Base-by-base conservation (phyloP, 2,888 invertebrate species). In the Nymphalis polychloros region DNA sequence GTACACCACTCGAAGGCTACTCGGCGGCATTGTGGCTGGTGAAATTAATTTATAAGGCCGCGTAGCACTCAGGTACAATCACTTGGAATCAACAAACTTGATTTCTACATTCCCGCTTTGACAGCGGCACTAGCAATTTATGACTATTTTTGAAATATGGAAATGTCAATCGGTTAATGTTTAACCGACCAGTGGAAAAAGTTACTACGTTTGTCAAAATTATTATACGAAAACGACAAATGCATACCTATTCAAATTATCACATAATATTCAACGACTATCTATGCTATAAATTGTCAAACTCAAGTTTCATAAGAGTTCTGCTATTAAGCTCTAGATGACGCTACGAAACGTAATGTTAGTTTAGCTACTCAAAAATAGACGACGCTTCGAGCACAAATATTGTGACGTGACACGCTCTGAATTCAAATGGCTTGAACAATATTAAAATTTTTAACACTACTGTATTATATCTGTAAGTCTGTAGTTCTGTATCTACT, bases 1-100 rank as follows among this genome's bases (percentile, higher is more conserved):
- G 93, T 96, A 96, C 78, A 95, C 94, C 73, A 94, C 94, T 88
- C 94, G 93, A 85, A 93, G 87, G 86, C 93, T 93, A 88, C 93
- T 93, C 84, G 93, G 92, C 81, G 92, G 92, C 92, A 92, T 92
- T 84, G 79, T 92, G 86, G 79, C 82, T 77, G 78, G 83, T 81
- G 84, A 85, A 84, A 84, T 87, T 86, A 88, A 88, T 88, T 86
- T 91, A 90, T 88, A 90, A 81, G 87, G 85, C 82, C 84, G 84
- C 84, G 84, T 81, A 85, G 80, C 83, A 76, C 78, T 84, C 82
- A 84, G 80, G 76, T 82, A 89, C 90, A 90, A 92, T 92, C 92
- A 90, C 92, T 91, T 89, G 75, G 77, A 86, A 86, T 87, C 88
- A 87, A 88, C 86, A 88, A 90, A 88, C 88, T 79, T 87, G 88